phyloP scores from a whole-genome alignment of 2,797 vertebrate species.

The Clarias pachynema region DNA sequence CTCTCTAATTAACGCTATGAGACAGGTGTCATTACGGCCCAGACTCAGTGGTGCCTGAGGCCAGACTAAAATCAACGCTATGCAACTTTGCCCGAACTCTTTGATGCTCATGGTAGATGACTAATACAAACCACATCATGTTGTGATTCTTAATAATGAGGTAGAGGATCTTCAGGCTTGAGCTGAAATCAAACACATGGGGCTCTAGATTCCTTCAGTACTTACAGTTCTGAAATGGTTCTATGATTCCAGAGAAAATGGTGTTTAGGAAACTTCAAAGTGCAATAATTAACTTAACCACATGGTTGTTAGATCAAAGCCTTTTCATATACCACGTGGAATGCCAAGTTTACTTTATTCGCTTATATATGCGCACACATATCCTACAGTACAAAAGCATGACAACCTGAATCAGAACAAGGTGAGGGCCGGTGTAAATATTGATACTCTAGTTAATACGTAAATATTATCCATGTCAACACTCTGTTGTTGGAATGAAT shows the following conservation, averaged over 20 bases:
- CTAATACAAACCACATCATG: conserved; percentile 21
- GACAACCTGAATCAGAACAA: neutral
- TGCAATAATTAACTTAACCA: conserved; percentile 18
- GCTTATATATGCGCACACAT: neutral
- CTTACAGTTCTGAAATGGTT: neutral
- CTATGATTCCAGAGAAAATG: conserved; percentile 2
- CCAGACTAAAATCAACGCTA: conserved; percentile 45
- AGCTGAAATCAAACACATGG: neutral
- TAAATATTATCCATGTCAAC: no score
- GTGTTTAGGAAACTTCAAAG: conserved; percentile 12
- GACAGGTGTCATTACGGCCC: conserved; percentile 52
- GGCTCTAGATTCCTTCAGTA: conserved; percentile 8
- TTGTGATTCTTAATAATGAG: conserved; percentile 31
- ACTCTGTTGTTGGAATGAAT: no score
- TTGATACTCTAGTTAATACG: no score
- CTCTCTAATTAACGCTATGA: conserved; percentile 38
- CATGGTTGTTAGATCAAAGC: conserved; percentile 17
- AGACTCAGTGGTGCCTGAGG: conserved; percentile 53
- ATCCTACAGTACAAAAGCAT: no score
- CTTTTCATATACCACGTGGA: conserved; percentile 2
- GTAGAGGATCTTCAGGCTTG: neutral
- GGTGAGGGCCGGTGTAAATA: no score
- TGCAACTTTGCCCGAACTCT: conserved; percentile 18
- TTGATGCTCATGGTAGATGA: conserved; percentile 14
- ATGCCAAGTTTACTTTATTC: neutral